These are phyloP conservation scores for Drosophila equinoxialis DNA, from an alignment of 1,140 invertebrate species.

Conservation along the genomic window DNA sequence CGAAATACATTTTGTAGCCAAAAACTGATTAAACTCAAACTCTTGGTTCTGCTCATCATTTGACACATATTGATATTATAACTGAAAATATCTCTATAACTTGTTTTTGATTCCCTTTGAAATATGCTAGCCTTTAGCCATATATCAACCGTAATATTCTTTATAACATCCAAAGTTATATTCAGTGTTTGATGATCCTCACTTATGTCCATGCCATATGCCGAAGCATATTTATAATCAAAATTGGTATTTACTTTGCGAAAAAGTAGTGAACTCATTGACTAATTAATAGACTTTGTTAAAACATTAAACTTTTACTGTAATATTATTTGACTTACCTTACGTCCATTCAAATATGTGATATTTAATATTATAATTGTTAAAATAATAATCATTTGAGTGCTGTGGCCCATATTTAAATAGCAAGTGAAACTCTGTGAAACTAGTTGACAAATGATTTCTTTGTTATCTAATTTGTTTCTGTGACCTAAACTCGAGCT, in stretches of 20 bases:
- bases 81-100: constrained; percentile 43
- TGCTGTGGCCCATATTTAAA: background rate
- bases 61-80: constrained; percentile 59
- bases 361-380: background rate
- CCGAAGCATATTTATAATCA: constrained; percentile 42
- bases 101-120: constrained; percentile 34
- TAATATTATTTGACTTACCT: constrained; percentile 24
- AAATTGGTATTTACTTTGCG: constrained; percentile 27
- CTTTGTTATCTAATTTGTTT: background rate
- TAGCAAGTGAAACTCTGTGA: background rate
- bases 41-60: constrained; percentile 38
- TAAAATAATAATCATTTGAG: background rate
- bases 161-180: constrained; percentile 40
- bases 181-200: constrained; percentile 35
- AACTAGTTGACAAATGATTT: background rate
- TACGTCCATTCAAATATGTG: background rate
- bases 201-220: constrained; percentile 37
- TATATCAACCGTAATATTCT: constrained; percentile 34
- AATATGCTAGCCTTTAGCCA: constrained; percentile 37
- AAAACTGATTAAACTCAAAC: constrained; percentile 36
- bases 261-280: constrained; percentile 42
- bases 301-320: no score
- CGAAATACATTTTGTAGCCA: constrained; percentile 53
- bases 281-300: background rate
- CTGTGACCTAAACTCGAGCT: background rate